Evolutionary conservation across 2,888 invertebrate genomes (phyloP).

Genomic region (Branchipolynoe longqiensis): DNA sequence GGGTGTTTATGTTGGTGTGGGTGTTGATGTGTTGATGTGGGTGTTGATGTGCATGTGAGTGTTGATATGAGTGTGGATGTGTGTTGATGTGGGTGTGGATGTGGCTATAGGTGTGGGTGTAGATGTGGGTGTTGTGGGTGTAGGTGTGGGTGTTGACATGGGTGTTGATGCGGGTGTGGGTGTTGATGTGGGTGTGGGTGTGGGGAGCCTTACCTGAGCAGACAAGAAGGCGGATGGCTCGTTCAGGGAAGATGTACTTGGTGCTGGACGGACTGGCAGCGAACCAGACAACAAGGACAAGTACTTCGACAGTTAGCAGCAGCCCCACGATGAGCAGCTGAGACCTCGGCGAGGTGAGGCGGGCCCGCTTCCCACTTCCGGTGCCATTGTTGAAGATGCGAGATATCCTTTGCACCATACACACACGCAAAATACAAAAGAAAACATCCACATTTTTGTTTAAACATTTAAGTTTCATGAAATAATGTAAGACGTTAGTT

Average conservation of each 20-base stretch:
- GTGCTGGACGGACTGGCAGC: constrained; percentile 82
- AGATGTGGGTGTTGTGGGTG: no score
- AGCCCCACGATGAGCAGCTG: constrained; percentile 84
- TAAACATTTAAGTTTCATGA: no score
- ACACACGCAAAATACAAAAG: no score
- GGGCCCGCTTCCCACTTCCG: constrained; percentile 80
- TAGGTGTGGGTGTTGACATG: no score
- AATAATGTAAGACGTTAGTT: no score
- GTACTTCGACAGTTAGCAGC: constrained; percentile 82
- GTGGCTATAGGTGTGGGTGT: no score
- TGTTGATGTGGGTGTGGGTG: not conserved
- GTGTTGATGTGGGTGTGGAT: no score
- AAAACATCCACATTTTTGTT: no score
- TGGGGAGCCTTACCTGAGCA: constrained; percentile 79
- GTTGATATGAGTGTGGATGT: no score
- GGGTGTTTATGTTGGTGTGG: no score
- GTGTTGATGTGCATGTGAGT: no score
- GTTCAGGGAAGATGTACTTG: constrained; percentile 80
- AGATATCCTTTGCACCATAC: constrained; percentile 82
- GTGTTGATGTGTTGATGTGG: no score
- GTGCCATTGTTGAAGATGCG: constrained; percentile 83
- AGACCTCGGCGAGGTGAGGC: constrained; percentile 81
- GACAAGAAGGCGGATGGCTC: constrained; percentile 76
- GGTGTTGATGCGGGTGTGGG: not conserved
- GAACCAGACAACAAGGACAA: constrained; percentile 83